phyloP scores from a whole-genome alignment of 2,113 vertebrate species.

The Leucosticte australis region DNA sequence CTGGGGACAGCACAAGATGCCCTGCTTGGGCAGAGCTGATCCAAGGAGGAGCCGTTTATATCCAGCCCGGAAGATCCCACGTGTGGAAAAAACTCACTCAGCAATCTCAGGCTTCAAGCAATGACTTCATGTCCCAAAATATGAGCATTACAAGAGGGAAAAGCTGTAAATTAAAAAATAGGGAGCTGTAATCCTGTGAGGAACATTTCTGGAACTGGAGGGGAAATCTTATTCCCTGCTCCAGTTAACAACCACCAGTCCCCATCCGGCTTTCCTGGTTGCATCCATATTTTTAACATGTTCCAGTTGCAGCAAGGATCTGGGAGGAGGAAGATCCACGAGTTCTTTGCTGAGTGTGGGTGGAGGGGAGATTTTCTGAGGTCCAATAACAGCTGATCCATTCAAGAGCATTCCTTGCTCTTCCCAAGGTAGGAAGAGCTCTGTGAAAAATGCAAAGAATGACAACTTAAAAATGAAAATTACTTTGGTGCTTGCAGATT shows the following conservation, averaged over 20 bases:
- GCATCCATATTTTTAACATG: neutral
- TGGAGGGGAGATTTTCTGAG: neutral
- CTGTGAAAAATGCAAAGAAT: neutral
- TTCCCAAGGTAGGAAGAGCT: neutral
- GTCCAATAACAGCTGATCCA: neutral
- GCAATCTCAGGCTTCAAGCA: neutral
- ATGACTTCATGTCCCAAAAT: neutral
- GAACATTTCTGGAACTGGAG: neutral
- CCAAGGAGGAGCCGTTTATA: neutral
- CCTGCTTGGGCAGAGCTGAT: neutral
- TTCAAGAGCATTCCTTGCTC: neutral
- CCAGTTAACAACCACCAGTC: neutral
- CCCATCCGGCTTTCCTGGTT: neutral
- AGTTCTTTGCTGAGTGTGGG: neutral
- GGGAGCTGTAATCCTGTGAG: neutral
- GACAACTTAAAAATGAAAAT: constrained; percentile 4
- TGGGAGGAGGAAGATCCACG: neutral
- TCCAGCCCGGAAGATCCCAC: neutral
- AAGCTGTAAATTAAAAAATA: neutral
- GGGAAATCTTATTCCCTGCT: neutral
- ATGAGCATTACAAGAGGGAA: neutral
- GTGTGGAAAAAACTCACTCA: neutral
- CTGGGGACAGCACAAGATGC: neutral
- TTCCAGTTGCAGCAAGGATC: neutral
- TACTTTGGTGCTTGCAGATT: neutral